Evolutionary conservation across 2,113 vertebrate genomes (phyloP), one percentile per base, ranked within the genome.

Genomic region (Ursus arctos): DNA sequence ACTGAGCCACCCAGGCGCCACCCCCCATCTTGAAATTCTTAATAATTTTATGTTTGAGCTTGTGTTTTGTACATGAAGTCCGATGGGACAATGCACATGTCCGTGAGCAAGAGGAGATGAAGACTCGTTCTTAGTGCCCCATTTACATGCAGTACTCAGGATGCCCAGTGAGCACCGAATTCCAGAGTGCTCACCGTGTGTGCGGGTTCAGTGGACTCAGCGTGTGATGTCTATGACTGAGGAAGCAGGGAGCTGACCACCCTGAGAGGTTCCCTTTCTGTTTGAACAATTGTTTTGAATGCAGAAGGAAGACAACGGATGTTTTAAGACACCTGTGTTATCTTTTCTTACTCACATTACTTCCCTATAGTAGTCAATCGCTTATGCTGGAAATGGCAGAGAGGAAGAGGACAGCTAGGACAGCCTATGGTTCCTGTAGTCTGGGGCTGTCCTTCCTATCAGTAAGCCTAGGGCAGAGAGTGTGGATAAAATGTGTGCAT

Each of bases 121-220:
- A 22, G 3, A 4, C 12, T n/a, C 47, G 2, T 24, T 59, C 59
- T 57, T 63, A 12, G 21, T 43, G 77, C 49, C 51, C 28, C 15
- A 0, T 53, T n/a, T 2, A 2, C 18, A 31, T 1, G 3, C 0
- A 59, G 77, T 8, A 26, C 26, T 11, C 67, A 49, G n/a, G 6
- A 18, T 26, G 18, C 7, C 0, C 16, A 15, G 1, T 0, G 11
- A 69, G n/a, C 83, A 47, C 49, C 36, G 79, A 26, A 33, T n/a
- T 26, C 5, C 1, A 2, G 33, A 0, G 31, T 21, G 24, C 10
- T 14, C 76, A 40, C 1, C 14, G 3, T 0, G 6, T 12, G 0
- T 19, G 51, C 22, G 92, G 24, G 7, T 2, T 65, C 24, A 24
- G 61, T 1, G 36, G 59, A 22, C 33, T 36, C 69, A 72, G 28